These are phyloP conservation scores for Epinotia demarniana DNA, from an alignment of 2,888 invertebrate species.

Conservation along the genomic window DNA sequence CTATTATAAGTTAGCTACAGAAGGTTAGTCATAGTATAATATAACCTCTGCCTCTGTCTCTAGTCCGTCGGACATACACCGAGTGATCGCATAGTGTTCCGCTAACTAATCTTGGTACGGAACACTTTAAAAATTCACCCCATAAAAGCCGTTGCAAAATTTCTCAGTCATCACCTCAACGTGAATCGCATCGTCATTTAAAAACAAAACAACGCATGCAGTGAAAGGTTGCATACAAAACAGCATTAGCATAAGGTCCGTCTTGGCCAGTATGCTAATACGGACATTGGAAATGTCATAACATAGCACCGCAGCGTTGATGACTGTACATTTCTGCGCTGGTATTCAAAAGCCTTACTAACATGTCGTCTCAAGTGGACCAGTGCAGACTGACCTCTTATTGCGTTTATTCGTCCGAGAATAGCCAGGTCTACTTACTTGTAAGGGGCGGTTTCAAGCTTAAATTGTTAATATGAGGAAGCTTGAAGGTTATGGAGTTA, in stretches of 20 bases:
- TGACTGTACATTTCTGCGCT: conserved; percentile 74
- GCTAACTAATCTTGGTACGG: no score
- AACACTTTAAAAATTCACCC: neutral
- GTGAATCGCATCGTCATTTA: conserved; percentile 20
- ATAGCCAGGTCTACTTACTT: neutral
- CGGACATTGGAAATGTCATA: conserved; percentile 73
- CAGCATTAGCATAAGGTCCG: conserved; percentile 65
- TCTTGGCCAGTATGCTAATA: conserved; percentile 80
- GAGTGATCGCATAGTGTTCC: no score
- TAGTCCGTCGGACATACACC: no score
- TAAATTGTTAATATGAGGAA: no score
- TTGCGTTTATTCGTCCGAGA: neutral
- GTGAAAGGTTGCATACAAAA: conserved; percentile 67
- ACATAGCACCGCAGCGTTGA: conserved; percentile 65
- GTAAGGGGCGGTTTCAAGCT: no score
- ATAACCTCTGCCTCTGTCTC: no score
- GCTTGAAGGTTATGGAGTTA: no score
- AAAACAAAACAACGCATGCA: conserved; percentile 49
- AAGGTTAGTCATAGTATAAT: no score
- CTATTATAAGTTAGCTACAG: no score
- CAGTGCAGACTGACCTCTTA: neutral
- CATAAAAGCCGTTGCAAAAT: conserved; percentile 6
- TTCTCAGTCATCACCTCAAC: conserved; percentile 15
- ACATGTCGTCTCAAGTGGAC: neutral
- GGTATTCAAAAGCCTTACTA: neutral